Evolutionary conservation across 2,113 vertebrate species (phyloP), one percentile per base, ranked within the genome.

Genomic region (Anser cygnoides): DNA sequence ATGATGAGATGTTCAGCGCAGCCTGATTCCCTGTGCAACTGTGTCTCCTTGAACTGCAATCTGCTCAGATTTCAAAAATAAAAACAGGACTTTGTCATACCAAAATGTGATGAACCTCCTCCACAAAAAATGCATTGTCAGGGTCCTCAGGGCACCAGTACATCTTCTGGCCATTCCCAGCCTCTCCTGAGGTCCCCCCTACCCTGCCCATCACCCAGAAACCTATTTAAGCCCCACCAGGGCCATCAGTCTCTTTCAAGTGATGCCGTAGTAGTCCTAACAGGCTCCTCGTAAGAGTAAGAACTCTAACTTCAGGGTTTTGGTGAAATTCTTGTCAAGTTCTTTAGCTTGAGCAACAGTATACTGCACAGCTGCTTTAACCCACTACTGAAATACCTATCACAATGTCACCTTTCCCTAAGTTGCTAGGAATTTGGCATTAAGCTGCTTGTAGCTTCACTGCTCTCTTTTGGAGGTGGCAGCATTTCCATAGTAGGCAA

Each of bases 241-340:
- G 21, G 25, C 21, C 55, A n/a, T n/a, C 17, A 22, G 2, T 49
- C 43, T 72, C 9, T 65, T 13, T 57, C 9, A 19, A 78, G 49
- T 0, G 0, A 49, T 58, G 18, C 26, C 0, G 0, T 17, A 59
- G n/a, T 26, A 61, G 35, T 57, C 44, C 44, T 57, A 57, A 6
- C 33, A 37, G 63, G 29, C 33, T 76, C 19, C 19, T 81, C 33
- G 4, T 37, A n/a, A 91, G 3, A 83, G 8, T 31, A 44, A 33
- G 52, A 67, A 13, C 25, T 72, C 77, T 58, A 58, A 46, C 26
- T 63, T 37, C 3, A 3, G 23, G 12, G 5, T 9, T 77, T 29
- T 22, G 12, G 15, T 62, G 13, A 41, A 54, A 22, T 67, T 70
- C 35, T 39, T 11, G 26, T n/a, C 21, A 91, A 67, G 10, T 50